These are phyloP conservation scores for Dicyrtoma fusca DNA, from an alignment of 2,888 invertebrate species.

Conservation along the genomic window DNA sequence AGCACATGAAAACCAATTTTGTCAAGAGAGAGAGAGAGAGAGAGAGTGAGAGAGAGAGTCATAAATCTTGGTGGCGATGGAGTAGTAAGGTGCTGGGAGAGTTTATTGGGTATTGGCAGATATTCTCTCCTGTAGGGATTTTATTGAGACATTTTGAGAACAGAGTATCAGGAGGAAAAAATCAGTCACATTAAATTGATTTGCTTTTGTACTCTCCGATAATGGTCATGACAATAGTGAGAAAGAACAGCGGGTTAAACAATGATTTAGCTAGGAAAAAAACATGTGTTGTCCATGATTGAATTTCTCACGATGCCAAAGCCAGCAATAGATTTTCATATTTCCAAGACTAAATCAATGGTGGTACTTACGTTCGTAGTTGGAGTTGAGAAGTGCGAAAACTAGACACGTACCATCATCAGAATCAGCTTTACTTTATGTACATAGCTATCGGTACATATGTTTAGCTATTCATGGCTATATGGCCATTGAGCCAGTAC, in stretches of 20 bases:
- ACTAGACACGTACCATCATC: conserved; percentile 1
- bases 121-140: neutral
- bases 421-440: neutral
- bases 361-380: neutral
- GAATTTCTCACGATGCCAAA: conserved; percentile 34
- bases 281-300: conserved; percentile 36
- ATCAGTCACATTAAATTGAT: conserved; percentile 3
- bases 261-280: conserved; percentile 7
- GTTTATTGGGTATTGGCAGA: too few species aligned
- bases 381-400: conserved; percentile 1
- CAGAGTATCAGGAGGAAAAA: neutral
- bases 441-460: neutral
- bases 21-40: neutral
- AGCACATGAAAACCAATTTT: neutral
- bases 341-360: conserved; percentile 10
- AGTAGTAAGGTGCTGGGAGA: too few species aligned
- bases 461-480: neutral
- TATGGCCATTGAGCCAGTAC: too few species aligned
- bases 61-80: conserved; percentile 16
- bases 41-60: neutral
- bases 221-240: conserved; percentile 19
- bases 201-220: conserved; percentile 7
- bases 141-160: neutral
- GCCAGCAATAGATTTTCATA: neutral
- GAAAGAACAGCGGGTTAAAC: conserved; percentile 15